Evolutionary conservation across 1,140 invertebrate genomes (phyloP), one percentile per base, ranked within the genome.

Genomic region (Anagrus nilaparvatae): DNA sequence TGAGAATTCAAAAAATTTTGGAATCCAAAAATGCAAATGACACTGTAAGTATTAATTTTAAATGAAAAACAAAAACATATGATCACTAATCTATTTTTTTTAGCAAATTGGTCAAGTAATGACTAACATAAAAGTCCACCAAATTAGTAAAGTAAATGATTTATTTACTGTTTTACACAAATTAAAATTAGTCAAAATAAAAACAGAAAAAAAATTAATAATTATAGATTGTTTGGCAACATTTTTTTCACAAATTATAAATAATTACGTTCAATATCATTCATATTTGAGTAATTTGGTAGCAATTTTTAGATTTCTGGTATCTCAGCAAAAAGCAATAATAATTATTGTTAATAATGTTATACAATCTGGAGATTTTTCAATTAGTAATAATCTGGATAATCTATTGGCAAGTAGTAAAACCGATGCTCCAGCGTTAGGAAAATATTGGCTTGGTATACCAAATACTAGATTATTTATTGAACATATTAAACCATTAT

Each of bases 141-240:
- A 31, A 37, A 43, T 59, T 5, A 44, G 42, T 5, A 58, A 50
- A 24, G 65, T 71, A 44, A 51, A 68, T 40, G 65, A 77, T 43
- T 52, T 78, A 42, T 51, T 77, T 28, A 60, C 61, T 33, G 48
- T 69, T 17, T 48, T 78, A 17, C 59, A 70, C 46, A 54, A 60
- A n/a, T n/a, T n/a, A n/a, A 38, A 29, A 20, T 5, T 29, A 34
- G 45, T 71, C 6, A 71, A 69, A 58, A 56, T 58, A 12, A 52
- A 59, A 39, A 27, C 50, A 34, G 59, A 63, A 3, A 49, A 49
- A n/a, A 59, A 48, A 13, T 31, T 79, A 18, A 65, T 81, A 28
- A 70, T 82, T 8, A 67, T 82, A 34, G 77, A 82, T 60, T 80
- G 78, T 25, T 52, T 82, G 31, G 71, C 78, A 35, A 60, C 65